Evolutionary conservation across 2,113 vertebrate species (phyloP).

Genomic region (Smithornis capensis): DNA sequence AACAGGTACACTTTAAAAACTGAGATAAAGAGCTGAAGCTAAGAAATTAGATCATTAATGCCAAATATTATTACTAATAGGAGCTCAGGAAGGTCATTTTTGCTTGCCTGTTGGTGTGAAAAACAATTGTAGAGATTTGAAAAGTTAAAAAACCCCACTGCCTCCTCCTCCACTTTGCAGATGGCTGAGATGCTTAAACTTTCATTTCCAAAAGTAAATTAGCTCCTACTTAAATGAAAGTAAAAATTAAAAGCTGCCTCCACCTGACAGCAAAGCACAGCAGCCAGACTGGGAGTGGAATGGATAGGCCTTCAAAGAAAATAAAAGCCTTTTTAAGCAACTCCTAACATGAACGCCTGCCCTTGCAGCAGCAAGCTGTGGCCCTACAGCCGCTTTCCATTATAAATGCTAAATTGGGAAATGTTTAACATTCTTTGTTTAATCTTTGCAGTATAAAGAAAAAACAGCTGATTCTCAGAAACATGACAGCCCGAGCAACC

Average conservation of each 20-base stretch:
- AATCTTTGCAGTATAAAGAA: conserved; percentile 44
- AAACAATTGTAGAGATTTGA: neutral
- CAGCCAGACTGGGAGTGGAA: neutral
- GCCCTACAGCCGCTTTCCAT: conserved; percentile 43
- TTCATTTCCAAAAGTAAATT: conserved; percentile 43
- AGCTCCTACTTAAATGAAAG: conserved; percentile 35
- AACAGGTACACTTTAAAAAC: neutral
- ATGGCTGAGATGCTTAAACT: conserved; percentile 37
- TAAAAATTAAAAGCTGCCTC: conserved; percentile 32
- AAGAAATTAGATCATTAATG: conserved; percentile 8
- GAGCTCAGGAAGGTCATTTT: conserved; percentile 3
- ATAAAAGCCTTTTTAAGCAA: conserved; percentile 30
- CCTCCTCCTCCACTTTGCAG: conserved; percentile 43
- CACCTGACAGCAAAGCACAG: conserved; percentile 37
- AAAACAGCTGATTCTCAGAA: conserved; percentile 57
- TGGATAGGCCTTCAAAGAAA: conserved; percentile 15
- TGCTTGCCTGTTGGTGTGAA: neutral
- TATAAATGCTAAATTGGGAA: conserved; percentile 57
- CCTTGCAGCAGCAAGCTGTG: conserved; percentile 35
- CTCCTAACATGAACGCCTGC: conserved; percentile 1
- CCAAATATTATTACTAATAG: neutral
- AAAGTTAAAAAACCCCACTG: conserved; percentile 45
- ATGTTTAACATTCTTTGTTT: conserved; percentile 47
- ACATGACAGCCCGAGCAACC: conserved; percentile 13
- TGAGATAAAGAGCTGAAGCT: neutral